A percentile compares a stretch with the other conserved stretches of the same genome.
Evolutionary conservation across 2,888 invertebrate species (phyloP).

Genomic region (Lasioglossum leucozonium): DNA sequence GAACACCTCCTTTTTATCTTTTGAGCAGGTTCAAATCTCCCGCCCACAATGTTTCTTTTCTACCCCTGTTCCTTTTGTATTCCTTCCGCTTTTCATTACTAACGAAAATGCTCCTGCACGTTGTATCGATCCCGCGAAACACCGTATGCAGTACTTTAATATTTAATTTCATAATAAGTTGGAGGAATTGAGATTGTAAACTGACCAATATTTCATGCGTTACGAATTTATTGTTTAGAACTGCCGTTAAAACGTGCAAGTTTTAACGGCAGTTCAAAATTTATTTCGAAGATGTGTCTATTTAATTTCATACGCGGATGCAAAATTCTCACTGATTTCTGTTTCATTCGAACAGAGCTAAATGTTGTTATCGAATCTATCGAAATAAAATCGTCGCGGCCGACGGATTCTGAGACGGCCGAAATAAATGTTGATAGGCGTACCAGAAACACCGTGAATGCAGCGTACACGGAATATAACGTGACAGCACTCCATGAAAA

Average conservation of each 20-base stretch:
- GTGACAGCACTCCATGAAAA: conserved; percentile 61
- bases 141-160: neutral
- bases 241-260: too few relatives aligned
- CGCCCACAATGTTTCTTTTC: neutral
- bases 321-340: too few relatives aligned
- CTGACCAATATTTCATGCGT: too few relatives aligned
- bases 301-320: too few relatives aligned
- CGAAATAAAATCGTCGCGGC: neutral
- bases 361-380: conserved; percentile 22
- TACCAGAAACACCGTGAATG: conserved; percentile 2
- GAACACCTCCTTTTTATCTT: neutral
- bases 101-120: neutral
- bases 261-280: too few relatives aligned
- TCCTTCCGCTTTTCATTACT: neutral
- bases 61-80: neutral
- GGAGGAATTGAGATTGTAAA: neutral
- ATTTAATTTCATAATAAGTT: neutral
- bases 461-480: conserved; percentile 62
- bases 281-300: too few relatives aligned
- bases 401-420: conserved; percentile 10
- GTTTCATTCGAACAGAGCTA: neutral
- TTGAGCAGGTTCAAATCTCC: neutral
- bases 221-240: too few relatives aligned
- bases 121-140: neutral
- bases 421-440: conserved; percentile 36